Conservation (phyloP, 35 echinoderm and acorn worm species). For the Apostichopus parvimensis region DNA sequence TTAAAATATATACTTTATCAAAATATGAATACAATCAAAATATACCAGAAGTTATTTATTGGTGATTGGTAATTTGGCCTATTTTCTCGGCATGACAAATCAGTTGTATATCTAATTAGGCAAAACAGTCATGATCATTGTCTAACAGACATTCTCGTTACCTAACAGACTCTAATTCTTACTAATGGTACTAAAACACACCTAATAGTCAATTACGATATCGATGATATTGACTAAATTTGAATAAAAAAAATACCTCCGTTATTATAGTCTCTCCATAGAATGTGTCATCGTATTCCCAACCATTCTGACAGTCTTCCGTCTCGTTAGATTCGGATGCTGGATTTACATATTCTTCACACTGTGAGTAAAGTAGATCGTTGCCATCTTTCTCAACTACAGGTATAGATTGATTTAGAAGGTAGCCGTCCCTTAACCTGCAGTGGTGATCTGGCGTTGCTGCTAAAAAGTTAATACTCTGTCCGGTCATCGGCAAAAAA, state of each 20-base stretch:
- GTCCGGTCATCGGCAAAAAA: not conserved
- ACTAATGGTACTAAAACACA: too few species aligned
- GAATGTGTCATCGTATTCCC: not conserved
- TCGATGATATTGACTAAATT: too few species aligned
- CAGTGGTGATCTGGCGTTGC: not conserved
- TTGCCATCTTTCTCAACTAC: not conserved
- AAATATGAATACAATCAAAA: too few species aligned
- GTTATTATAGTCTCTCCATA: conserved; percentile 27
- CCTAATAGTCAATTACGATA: too few species aligned
- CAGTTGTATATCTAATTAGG: too few species aligned
- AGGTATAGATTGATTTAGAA: conserved; percentile 5
- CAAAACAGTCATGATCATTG: too few species aligned
- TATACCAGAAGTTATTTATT: too few species aligned
- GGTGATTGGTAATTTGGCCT: too few species aligned
- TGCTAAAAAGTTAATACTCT: not conserved
- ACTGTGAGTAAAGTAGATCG: not conserved
- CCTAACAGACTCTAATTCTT: too few species aligned
- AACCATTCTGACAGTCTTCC: conserved; percentile 11
- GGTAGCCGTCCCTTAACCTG: not conserved
- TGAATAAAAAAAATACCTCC: not conserved
- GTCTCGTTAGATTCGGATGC: not conserved
- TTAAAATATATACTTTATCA: too few species aligned
- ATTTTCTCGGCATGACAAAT: too few species aligned
- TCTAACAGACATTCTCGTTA: too few species aligned
- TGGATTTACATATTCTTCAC: not conserved